A percentile compares a stretch with the other conserved stretches of the same genome.
These are phyloP conservation scores for Aquatica leii DNA, from an alignment of 2,888 invertebrate species.

Conservation along the genomic window DNA sequence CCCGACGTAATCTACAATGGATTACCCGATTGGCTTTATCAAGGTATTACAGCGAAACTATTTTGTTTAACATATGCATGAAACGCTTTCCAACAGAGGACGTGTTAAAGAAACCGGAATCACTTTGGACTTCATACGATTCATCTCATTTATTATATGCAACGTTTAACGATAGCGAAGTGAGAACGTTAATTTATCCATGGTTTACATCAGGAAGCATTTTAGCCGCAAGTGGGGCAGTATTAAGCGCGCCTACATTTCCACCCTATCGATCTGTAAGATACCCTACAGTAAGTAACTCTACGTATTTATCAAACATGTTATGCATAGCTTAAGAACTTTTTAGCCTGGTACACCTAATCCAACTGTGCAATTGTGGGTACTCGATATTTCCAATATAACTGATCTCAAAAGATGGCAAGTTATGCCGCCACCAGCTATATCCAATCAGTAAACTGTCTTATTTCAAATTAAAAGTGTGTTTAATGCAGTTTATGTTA, in stretches of 20 bases:
- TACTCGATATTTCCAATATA: constrained; percentile 77
- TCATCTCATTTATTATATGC: constrained; percentile 86
- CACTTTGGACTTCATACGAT: constrained; percentile 87
- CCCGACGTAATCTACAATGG: constrained; percentile 90
- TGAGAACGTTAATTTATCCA: constrained; percentile 80
- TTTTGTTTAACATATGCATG: not conserved
- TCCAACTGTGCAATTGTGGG: constrained; percentile 84
- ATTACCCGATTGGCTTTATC: constrained; percentile 96
- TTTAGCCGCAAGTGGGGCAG: constrained; percentile 66
- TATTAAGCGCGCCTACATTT: constrained; percentile 66
- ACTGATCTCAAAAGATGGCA: constrained; percentile 71
- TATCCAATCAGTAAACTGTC: constrained; percentile 81
- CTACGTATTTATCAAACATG: constrained; percentile 14
- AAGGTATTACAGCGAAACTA: constrained; percentile 68
- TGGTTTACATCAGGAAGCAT: constrained; percentile 78
- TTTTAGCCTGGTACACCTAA: constrained; percentile 82
- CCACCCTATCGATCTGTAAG: constrained; percentile 81
- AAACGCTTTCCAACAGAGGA: constrained; percentile 73
- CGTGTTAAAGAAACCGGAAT: constrained; percentile 81
- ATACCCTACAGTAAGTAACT: constrained; percentile 77
- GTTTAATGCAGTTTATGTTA: constrained; percentile 42
- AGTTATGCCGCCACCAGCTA: constrained; percentile 76
- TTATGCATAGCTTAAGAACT: constrained; percentile 15
- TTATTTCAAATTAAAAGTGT: constrained; percentile 7
- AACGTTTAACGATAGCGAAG: constrained; percentile 83